phyloP scores from a whole-genome alignment of 2,113 vertebrate species.

The Ranitomeya imitator region DNA sequence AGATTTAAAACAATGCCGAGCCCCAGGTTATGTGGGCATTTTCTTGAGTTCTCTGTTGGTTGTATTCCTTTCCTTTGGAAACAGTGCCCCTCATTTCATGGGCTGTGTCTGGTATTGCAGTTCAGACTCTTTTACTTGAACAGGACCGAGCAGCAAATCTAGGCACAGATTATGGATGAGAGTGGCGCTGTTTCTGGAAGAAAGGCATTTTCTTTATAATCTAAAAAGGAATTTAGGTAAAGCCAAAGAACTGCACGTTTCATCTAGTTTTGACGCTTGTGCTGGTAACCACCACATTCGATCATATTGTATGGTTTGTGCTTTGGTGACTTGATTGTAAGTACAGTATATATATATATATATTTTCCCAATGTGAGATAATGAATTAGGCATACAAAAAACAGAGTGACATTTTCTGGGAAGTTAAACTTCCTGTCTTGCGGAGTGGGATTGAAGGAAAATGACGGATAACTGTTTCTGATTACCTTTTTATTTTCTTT shows the following conservation, averaged over 20 bases:
- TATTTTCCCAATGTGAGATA: neutral
- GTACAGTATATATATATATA: neutral
- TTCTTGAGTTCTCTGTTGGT: no score
- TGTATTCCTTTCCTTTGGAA: no score
- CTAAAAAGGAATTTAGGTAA: neutral
- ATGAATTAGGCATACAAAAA: neutral
- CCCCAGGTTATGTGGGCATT: no score
- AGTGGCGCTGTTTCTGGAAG: neutral
- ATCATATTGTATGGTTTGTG: neutral
- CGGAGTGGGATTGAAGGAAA: neutral
- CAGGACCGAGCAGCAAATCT: neutral
- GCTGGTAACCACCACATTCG: neutral
- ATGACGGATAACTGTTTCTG: constrained; percentile 10
- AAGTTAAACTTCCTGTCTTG: constrained; percentile 14
- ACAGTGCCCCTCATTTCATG: no score
- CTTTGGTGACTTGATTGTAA: neutral
- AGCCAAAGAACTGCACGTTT: neutral
- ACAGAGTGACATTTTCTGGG: neutral
- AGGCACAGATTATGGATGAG: neutral
- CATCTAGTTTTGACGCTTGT: neutral
- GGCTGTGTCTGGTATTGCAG: neutral
- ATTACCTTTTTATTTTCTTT: constrained; percentile 43
- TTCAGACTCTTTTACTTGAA: neutral
- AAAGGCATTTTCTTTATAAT: neutral
- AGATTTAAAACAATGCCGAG: no score